Evolutionary conservation across 2,113 vertebrate species (phyloP).

Genomic region (Rhizomys pruinosus): DNA sequence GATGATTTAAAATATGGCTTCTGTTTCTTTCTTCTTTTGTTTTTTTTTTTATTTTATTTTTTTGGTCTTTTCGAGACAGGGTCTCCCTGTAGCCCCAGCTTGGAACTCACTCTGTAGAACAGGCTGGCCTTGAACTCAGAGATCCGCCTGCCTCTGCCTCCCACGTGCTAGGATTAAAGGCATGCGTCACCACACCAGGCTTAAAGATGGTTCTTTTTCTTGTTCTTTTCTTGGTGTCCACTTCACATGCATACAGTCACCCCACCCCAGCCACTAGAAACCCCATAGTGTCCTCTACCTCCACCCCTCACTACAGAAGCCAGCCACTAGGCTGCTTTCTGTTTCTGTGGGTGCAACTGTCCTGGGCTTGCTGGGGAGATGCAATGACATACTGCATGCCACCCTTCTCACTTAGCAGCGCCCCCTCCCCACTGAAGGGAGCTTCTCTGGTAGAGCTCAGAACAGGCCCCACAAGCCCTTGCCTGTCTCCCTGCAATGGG

Average conservation of each 20-base stretch:
- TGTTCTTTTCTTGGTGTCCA: neutral
- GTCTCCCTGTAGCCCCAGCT: no score
- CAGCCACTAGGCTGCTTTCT: neutral
- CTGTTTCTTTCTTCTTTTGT: neutral
- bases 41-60: no score
- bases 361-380: fast-evolving
- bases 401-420: neutral
- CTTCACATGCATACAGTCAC: neutral
- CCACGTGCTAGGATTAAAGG: no score
- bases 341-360: neutral
- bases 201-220: no score
- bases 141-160: no score
- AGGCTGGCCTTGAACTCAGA: no score
- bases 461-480: neutral
- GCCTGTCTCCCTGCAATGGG: neutral
- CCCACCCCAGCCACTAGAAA: neutral
- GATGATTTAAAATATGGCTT: neutral
- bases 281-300: neutral
- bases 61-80: no score
- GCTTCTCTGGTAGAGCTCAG: neutral
- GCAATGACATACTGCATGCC: fast-evolving
- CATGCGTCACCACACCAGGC: no score
- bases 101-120: no score
- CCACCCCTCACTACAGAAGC: fast-evolving
- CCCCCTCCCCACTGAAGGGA: neutral